Base-by-base conservation (phyloP, 2,113 vertebrate genomes). In the Isichthys henryi region DNA sequence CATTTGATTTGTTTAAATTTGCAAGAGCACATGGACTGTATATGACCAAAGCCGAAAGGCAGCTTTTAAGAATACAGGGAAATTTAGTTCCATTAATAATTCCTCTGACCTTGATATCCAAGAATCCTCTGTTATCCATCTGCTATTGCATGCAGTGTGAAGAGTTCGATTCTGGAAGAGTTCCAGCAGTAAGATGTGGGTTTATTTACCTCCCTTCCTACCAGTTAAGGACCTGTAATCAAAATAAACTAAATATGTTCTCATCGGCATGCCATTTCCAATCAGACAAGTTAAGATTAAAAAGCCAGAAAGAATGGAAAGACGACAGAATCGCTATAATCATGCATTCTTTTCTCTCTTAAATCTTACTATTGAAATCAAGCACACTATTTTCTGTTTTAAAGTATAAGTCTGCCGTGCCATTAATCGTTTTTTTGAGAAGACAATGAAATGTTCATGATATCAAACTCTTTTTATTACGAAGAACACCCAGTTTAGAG, bases 31-130 rank as follows among this genome's bases (percentile, higher is more conserved):
- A 86, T 93, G 91, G 89, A 84, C 88, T 91, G 90, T 88, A 88
- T 82, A 91, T 90, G 92, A 91, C 89, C 89, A 89, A 87, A 58
- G 89, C 92, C 93, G 90, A 35, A 31, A 90, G 90, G 90, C 92
- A 88, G 53, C 89, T 90, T 89, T 90, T 90, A 52, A 88, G 49
- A 91, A 56, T 85, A 52, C 45, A 43, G 45, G 31, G 82, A 91
- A 80, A 90, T 90, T 93, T 90, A 86, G 19, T 6, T 83, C 1
- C 86, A 90, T 74, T 77, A 85, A 50, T 48, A 31, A 77, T 31
- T 66, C n/a, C 62, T 77, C 43, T 23, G 83, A 86, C 83, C 83
- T 86, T 80, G 35, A 80, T 80, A 43, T 19, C 35, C 17, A 80
- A 43, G 74, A 35, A 80, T 15, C 5, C 74, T 2, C 35, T 43